Evolutionary conservation across 2,113 vertebrate genomes (phyloP), one percentile per base, ranked within the genome.

Genomic region (Eudyptes chrysolophus): DNA sequence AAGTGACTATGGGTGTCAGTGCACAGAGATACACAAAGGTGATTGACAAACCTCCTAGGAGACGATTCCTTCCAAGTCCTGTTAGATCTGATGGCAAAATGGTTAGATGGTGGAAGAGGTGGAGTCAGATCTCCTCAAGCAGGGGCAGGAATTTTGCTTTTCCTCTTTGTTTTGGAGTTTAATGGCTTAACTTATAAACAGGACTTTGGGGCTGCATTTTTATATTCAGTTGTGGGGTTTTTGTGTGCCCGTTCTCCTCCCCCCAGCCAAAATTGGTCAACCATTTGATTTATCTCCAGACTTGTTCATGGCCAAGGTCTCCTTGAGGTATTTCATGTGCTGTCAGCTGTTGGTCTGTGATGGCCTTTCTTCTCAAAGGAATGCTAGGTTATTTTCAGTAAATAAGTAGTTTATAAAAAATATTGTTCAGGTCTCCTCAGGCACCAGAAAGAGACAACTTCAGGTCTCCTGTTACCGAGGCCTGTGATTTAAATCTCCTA

Each of bases 11-110:
- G 10, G 21, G 13, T 71, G 25, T 84, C 54, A 60, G 11, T 32
- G 24, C 18, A 40, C 40, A 64, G 11, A 36, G 42, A 57, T 2
- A 15, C 29, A 48, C 19, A 34, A 62, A 75, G 3, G 6, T 57
- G 46, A 13, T 7, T 38, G 38, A 44, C 27, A 88, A 70, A 60
- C 26, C 44, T 87, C 22, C 27, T 16, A 51, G 32, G 44, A 94
- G 17, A 48, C 3, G 1, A 7, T 78, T 65, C 13, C 10, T 4
- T 18, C 22, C 4, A 21, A 11, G 12, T n/a, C 12, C 2, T 4
- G 4, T 60, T 42, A 81, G 44, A 40, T 38, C 7, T 34, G 15
- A 24, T 38, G 9, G 21, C n/a, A 90, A 74, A 85, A 52, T 19
- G 9, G 8, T 19, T 74, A 54, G 21, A 27, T 55, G 42, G 17